Evolutionary conservation across 2,113 vertebrate genomes (phyloP).

Genomic region (Dasyurus viverrinus): DNA sequence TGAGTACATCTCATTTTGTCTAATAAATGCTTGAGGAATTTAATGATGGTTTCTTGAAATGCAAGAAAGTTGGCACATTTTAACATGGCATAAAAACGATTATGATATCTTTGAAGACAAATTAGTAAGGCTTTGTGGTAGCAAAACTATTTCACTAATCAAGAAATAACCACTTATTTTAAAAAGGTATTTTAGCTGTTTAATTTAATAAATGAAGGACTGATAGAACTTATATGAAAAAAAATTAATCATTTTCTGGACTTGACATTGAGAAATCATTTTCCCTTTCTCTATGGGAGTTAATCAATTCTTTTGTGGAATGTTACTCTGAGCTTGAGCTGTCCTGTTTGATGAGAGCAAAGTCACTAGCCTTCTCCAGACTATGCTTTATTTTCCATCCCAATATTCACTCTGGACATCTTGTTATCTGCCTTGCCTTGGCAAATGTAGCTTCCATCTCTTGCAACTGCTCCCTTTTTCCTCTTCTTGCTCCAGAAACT

Average conservation of each 20-base stretch:
- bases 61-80: neutral
- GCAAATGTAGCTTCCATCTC: neutral
- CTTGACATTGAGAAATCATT: neutral
- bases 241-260: neutral
- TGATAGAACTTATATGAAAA: neutral
- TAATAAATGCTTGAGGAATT: conserved; percentile 7
- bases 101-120: neutral
- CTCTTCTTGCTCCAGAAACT: neutral
- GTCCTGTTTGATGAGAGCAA: neutral
- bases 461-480: neutral
- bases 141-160: neutral
- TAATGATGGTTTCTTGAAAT: neutral
- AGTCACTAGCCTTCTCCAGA: neutral
- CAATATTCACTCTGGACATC: neutral
- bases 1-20: neutral
- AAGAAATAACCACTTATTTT: neutral
- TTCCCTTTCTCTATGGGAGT: neutral
- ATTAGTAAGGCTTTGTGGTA: neutral
- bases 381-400: neutral
- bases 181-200: neutral
- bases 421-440: neutral
- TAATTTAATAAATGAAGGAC: neutral
- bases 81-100: conserved; percentile 1
- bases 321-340: neutral
- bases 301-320: neutral